phyloP scores from a whole-genome alignment of 1,140 invertebrate genomes.

The Calephelis virginiensis region DNA sequence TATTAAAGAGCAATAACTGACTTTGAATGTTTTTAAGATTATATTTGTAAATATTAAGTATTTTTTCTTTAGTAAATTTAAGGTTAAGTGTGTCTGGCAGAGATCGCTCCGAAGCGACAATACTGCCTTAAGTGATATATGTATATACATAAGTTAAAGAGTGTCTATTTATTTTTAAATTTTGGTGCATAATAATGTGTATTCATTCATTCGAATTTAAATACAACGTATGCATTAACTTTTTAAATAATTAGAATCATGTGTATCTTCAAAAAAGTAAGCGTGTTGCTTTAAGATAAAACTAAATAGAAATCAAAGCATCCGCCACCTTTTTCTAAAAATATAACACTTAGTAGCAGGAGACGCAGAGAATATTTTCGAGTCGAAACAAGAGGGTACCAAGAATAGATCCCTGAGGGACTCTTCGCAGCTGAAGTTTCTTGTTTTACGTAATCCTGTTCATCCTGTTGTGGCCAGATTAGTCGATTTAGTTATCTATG shows the following conservation, averaged over 20 bases:
- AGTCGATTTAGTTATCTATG: slow-evolving; percentile 20
- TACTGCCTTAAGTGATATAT: no score
- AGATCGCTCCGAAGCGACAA: no score
- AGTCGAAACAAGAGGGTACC: slow-evolving; percentile 49
- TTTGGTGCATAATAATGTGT: no score
- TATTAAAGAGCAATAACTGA: no score
- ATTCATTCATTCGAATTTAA: not conserved
- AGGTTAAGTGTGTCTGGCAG: no score
- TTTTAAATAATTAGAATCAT: slow-evolving; percentile 23
- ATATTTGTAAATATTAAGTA: no score
- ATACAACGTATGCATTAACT: slow-evolving; percentile 13
- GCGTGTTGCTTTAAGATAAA: slow-evolving; percentile 48
- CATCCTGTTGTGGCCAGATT: slow-evolving; percentile 19
- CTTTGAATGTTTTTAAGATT: no score
- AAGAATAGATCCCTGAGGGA: slow-evolving; percentile 73
- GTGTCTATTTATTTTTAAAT: no score
- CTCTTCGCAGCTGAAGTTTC: slow-evolving; percentile 50
- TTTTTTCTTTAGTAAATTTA: no score
- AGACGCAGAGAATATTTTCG: slow-evolving; percentile 61
- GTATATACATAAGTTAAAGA: no score
- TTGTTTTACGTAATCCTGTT: slow-evolving; percentile 47
- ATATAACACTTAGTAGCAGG: slow-evolving; percentile 65
- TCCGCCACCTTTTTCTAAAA: slow-evolving; percentile 63
- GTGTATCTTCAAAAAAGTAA: slow-evolving; percentile 32
- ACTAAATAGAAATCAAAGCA: slow-evolving; percentile 51